Evolutionary conservation across 2,113 vertebrate species (phyloP), one percentile per base, ranked within the genome.

Genomic region (Prolemur simus): DNA sequence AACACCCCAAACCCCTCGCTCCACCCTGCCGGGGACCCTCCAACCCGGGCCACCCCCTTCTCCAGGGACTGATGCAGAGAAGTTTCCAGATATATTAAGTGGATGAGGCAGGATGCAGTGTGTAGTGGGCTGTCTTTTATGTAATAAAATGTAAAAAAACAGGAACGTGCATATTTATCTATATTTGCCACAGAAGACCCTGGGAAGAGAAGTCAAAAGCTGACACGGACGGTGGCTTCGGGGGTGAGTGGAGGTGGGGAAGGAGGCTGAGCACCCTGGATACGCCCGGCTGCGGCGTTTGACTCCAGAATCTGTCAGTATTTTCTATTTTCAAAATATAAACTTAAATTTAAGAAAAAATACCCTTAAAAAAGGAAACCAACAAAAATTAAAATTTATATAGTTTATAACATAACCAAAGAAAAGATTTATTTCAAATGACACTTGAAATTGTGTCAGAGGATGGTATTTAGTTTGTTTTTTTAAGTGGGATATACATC

Each of bases 251-350:
- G 5, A 49, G 49, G 18, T 0, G 4, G 64, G 27, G 7, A 1
- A 1, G 68, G 21, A 45, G 34, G 47, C 14, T 18, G 7, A 25
- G 27, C 21, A 23, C 49, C 37, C 29, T 18, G 8, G 2, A 8
- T 3, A 27, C 3, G 2, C 8, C 23, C n/a, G 11, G 18, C 32
- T n/a, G 0, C 0, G 14, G n/a, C 0, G 5, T n/a, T 25, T 47
- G 45, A 64, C 45, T 42, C 84, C 34, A 87, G 52, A 56, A 42
- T 27, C 13, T 9, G 87, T 29, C 80, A 23, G 49, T 15, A 39
- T 17, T 78, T 92, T 88, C 83, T 37, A 25, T 56, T 13, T 66
- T 91, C 39, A 87, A 87, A 87, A 93, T 49, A 69, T 39, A 81
- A 94, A 56, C 78, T 81, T 58, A 52, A 54, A 54, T 32, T 78